Base-by-base conservation (phyloP, 2,888 invertebrate genomes). In the Eulithis prunata region DNA sequence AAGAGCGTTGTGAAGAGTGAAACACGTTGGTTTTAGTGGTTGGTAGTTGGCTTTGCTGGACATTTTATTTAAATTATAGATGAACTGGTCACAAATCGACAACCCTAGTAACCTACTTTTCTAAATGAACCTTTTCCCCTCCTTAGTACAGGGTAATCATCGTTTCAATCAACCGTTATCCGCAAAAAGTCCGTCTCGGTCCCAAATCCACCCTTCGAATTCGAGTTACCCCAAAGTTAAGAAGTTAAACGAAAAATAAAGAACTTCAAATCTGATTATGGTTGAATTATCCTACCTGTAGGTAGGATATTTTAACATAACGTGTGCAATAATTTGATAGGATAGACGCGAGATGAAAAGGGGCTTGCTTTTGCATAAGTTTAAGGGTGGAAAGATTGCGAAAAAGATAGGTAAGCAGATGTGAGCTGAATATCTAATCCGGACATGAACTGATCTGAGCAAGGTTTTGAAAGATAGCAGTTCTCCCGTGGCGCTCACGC, bases 381-480 rank as follows among this genome's bases (percentile, higher is more conserved):
- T 73, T 63, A 63, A 70, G 63, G 63, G 64, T 43, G 73, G 70
- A 67, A 70, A 73, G 73, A 73, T 73, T 73, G 70, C 69, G 63
- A 66, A 70, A 73, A 70, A 70, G 71, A 73, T 73, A 73, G 70
- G 69, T 71, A 66, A 69, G 71, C 69, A 64, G 64, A 66, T 73
- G 73, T 71, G 73, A 69, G 64, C 52, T 62, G 73, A 71, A 73
- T 73, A 66, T 69, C 47, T 70, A 71, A 71, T 71, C 69, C 66
- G 64, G 55, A 54, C 68, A 64, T 64, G 58, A 61, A 62, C 61
- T 52, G 62, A 58, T 62, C 64, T 51, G 57, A 59, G 64, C 58
- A 43, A 58, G 59, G 61, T 57, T 64, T 61, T 64, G 61, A 61
- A 58, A 64, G 64, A 64, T 67, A 60, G 60, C 60, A 54, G 57